These are phyloP conservation scores for Gymnobelideus leadbeateri DNA, from an alignment of 2,113 vertebrate species.

Conservation along the genomic window DNA sequence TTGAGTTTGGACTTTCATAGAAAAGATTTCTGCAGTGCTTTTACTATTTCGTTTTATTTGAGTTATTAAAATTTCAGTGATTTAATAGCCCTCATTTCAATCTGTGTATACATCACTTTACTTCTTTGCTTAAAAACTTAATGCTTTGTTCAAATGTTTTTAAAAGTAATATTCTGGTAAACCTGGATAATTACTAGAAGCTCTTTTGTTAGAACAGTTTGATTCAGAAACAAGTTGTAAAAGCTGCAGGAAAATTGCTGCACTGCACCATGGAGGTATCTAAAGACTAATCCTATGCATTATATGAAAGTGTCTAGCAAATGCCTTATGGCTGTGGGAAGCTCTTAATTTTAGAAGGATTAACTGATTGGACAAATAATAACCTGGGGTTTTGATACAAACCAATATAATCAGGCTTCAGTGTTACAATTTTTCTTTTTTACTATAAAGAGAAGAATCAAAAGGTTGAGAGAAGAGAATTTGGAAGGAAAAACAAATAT, in stretches of 20 bases:
- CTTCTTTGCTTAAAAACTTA: not conserved
- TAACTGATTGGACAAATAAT: too few species aligned
- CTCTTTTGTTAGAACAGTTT: not conserved
- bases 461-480: not conserved
- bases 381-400: too few species aligned
- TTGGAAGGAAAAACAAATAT: not conserved
- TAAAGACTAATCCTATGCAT: too few species aligned
- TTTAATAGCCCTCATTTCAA: not conserved
- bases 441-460: not conserved
- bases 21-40: not conserved
- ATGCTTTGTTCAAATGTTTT: not conserved
- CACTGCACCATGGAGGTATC: too few species aligned
- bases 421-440: not conserved
- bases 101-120: not conserved
- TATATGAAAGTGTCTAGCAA: too few species aligned
- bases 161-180: not conserved
- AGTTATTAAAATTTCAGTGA: not conserved
- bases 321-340: too few species aligned
- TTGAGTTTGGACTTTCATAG: not conserved
- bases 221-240: too few species aligned
- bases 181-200: not conserved
- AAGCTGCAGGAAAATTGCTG: too few species aligned
- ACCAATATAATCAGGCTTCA: not conserved
- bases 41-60: not conserved
- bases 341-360: too few species aligned